A percentile compares a stretch with the other conserved stretches of the same genome.
Evolutionary conservation across 2,797 vertebrate species (phyloP).

Genomic region (Champsocephalus gunnari): DNA sequence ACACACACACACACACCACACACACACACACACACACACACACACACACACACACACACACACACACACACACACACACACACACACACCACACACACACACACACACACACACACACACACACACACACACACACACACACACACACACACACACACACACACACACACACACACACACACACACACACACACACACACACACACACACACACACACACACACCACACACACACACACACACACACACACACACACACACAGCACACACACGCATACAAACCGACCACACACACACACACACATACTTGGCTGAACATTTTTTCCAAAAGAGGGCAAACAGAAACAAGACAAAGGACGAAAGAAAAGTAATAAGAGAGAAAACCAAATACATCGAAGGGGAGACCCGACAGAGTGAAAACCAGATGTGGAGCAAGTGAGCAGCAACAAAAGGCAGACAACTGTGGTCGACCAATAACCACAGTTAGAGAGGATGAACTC

Average conservation of each 20-base stretch:
- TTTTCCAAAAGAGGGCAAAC: background rate
- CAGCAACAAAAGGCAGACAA: background rate
- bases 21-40: background rate
- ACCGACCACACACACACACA: background rate
- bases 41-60: background rate
- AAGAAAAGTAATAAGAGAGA: background rate
- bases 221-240: background rate
- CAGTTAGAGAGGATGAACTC: slow-evolving; percentile 18
- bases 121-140: no score
- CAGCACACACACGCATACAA: no score
- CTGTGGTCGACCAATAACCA: background rate
- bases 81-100: no score
- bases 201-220: slow-evolving; percentile 3
- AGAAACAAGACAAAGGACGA: background rate
- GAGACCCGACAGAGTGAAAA: background rate
- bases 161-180: background rate
- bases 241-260: no score
- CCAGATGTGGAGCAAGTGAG: slow-evolving; percentile 31
- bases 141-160: background rate
- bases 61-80: no score
- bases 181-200: background rate
- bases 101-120: no score
- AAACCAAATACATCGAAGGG: background rate
- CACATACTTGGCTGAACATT: background rate
- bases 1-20: slow-evolving; percentile 3